Percentiles rank a stretch among this genome's conserved stretches.
Conservation (phyloP, 1,140 invertebrate genomes). For the Batillaria attramentaria region DNA sequence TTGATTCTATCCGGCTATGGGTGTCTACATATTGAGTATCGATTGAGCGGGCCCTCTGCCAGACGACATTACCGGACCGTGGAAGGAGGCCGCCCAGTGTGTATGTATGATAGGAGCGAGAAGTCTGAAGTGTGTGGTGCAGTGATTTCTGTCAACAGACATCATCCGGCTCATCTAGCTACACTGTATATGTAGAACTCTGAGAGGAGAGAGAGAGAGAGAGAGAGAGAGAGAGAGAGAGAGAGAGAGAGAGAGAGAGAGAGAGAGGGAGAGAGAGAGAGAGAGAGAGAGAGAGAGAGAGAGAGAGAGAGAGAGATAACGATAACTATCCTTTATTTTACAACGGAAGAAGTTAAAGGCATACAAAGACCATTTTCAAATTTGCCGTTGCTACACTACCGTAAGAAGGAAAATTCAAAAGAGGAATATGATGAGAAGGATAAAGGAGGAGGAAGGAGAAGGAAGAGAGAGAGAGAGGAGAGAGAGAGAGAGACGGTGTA, state of each 20-base stretch:
- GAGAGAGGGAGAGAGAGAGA: background rate
- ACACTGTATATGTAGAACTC: background rate
- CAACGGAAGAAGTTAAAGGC: too few relatives aligned
- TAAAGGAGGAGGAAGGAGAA: background rate
- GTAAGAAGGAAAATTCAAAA: too few relatives aligned
- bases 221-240: conserved; percentile 15
- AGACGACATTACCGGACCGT: too few relatives aligned
- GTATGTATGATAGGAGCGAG: background rate
- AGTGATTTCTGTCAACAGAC: background rate
- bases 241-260: background rate
- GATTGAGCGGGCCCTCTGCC: too few relatives aligned
- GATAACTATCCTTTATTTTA: too few relatives aligned
- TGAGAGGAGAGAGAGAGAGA: conserved; percentile 13
- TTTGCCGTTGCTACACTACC: too few relatives aligned
- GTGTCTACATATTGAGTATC: too few relatives aligned
- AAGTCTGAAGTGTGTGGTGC: background rate
- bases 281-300: background rate
- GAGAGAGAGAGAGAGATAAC: background rate
- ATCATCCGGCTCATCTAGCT: background rate
- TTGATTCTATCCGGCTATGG: too few relatives aligned
- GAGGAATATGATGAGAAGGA: too few relatives aligned
- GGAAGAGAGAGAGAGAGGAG: background rate
- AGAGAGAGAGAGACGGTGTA: background rate
- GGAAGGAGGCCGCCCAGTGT: too few relatives aligned
- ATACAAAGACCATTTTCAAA: too few relatives aligned